Base-by-base conservation (phyloP, 2,113 vertebrate species). In the Apaloderma vittatum region DNA sequence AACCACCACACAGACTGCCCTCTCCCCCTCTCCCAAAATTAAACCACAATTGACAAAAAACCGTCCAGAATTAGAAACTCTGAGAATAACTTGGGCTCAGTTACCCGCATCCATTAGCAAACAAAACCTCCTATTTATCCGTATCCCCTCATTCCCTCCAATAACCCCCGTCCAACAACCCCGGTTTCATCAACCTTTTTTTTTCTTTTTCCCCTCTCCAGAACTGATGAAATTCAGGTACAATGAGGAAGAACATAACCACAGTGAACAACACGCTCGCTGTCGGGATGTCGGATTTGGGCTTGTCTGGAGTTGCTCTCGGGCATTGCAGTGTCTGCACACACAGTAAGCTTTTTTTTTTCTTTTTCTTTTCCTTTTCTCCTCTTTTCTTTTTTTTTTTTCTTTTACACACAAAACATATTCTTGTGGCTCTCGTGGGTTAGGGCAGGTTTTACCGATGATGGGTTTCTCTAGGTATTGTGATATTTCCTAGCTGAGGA, bases 301-400 rank as follows among this genome's bases (percentile, higher is more conserved):
- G 58, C 77, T 87, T 84, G 82, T 79, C 77, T 85, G 83, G 73
- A 93, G 74, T 15, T 63, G 82, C 83, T 80, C 70, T 57, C 61
- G 7, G 51, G 87, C 72, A 5, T 37, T 46, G 75, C 70, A 23
- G 40, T 20, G 58, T n/a, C 70, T 73, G 84, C 54, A 52, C 74
- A 52, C 63, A 65, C 61, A 74, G 55, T 29, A 49, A 55, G 14
- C 26, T 15, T 13, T 15, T 20, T 49, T 43, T n/a, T 9, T 55
- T 65, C 3, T 17, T 48, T 10, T 15, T 15, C 8, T 15, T 55
- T 55, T 37, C 40, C 40, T 8, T 32, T 22, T 13, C 7, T 72
- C 36, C 43, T 48, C 34, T 70, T 17, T 2, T 12, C 43, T 48
- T 43, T 70, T 17, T 2, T 12, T 17, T 12, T 11, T 58, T 29